Evolutionary conservation across 2,888 invertebrate species (phyloP), one percentile per base, ranked within the genome.

Genomic region (Apotomis capreana): DNA sequence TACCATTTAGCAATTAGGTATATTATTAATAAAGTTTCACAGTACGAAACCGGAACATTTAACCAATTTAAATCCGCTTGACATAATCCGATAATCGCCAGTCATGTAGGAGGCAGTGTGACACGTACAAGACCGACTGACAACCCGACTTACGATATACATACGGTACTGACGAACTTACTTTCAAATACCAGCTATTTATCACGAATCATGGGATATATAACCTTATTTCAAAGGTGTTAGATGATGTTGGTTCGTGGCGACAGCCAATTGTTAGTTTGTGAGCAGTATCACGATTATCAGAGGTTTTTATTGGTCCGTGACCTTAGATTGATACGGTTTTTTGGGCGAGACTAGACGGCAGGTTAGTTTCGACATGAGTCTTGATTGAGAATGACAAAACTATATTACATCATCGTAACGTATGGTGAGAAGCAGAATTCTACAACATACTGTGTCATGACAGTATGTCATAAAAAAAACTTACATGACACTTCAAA

Each of bases 291-390:
- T 68, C 58, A 63, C 68, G 68, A 58, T 54, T 68, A 58, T 68
- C 46, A 49, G 44, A 63, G 52, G 52, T 63, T 68, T 68, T 72
- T 72, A 37, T 58, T 54, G 9, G 68, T 62, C 46, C 46, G 44
- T 68, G 72, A 68, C 72, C 72, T 72, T 63, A 63, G 58, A 62
- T 68, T 68, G 71, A 62, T 71, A 68, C 52, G 57, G 62, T 71
- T 68, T 71, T 71, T 68, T 71, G 52, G 61, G 37, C 44, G 26
- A 36, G 15, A 59, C 49, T 15, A 55, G 37, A 5, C n/a, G 40
- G 49, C 70, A 67, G 62, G 62, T 69, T 69, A 60, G 60, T 57
- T 57, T 62, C 44, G 37, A 54, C 46, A 55, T 54, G 13, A 12
- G 26, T 51, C 26, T 61, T 9, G 54, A 62, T 57, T 57, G 40